Evolutionary conservation across 2,888 invertebrate species (phyloP), one percentile per base, ranked within the genome.

Genomic region (Latheticus oryzae): DNA sequence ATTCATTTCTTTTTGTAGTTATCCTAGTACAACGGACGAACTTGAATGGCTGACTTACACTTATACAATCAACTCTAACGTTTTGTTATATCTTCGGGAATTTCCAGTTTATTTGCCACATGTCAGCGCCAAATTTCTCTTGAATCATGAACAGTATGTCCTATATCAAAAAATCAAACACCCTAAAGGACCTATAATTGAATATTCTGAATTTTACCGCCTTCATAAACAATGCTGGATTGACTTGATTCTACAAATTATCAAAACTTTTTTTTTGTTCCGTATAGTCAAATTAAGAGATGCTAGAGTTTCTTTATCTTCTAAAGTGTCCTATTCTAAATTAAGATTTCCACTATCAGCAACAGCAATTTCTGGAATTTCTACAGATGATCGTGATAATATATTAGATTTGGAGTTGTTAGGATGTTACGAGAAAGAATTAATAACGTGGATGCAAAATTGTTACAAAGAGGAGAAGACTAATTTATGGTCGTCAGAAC

Each of bases 211-310:
- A 2, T 78, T 75, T 51, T 50, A 66, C 23, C 59, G 65, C 1
- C 66, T 76, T 3, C 74, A 74, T 35, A 79, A 74, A 51, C 79
- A 80, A 63, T 79, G 80, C 58, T 87, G 87, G 87, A 65, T 87
- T 9, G 87, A 87, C 68, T 75, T 87, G 21, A 78, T 86, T 64
- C 71, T 87, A 48, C 86, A 86, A 74, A 83, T 82, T 30, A 86
- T 84, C 66, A 86, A 85, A 74, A 80, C 81, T 12, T 82, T 85
- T 32, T 74, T 84, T 3, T 74, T 85, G 67, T 79, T 79, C 7
- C 78, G 81, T 63, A 35, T 7, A 1, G 79, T 82, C 11, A 61
- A 33, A 5, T 33, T 33, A 7, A 13, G 9, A 30, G 13, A 33
- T 2, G 21, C 4, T 5, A 4, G 21, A 5, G 4, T 5, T 4